These are phyloP conservation scores for Clanis bilineata DNA, from an alignment of 2,888 invertebrate species.

Conservation along the genomic window DNA sequence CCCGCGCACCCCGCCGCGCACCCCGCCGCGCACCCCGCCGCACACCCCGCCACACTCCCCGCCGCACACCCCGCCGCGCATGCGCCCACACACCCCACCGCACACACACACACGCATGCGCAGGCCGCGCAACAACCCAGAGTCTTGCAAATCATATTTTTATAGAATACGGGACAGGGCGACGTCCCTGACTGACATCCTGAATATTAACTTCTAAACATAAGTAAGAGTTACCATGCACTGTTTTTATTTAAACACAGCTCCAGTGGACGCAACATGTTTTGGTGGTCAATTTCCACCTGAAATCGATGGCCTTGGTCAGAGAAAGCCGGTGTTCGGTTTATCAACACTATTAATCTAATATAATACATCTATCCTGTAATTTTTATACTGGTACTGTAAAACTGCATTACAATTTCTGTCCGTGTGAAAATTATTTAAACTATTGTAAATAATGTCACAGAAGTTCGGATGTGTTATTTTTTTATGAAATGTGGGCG, in stretches of 20 bases:
- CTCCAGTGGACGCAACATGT: too few relatives aligned
- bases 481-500: too few relatives aligned
- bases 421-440: too few relatives aligned
- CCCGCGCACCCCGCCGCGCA: slow-evolving; percentile 67
- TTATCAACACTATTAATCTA: too few relatives aligned
- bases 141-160: slow-evolving; percentile 77
- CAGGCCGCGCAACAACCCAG: slow-evolving; percentile 57
- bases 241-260: slow-evolving; percentile 2
- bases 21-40: slow-evolving; percentile 40
- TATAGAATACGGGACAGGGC: slow-evolving; percentile 66
- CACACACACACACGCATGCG: slow-evolving; percentile 35
- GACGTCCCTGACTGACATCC: slow-evolving; percentile 39
- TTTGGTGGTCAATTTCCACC: too few relatives aligned
- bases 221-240: slow-evolving; percentile 16
- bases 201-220: background rate
- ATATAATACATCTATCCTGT: too few relatives aligned
- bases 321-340: too few relatives aligned
- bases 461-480: too few relatives aligned
- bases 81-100: slow-evolving; percentile 54
- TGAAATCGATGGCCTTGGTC: too few relatives aligned
- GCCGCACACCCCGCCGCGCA: slow-evolving; percentile 54
- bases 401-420: too few relatives aligned
- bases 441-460: too few relatives aligned
- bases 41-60: slow-evolving; percentile 66
- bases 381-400: too few relatives aligned